These are phyloP conservation scores for Pluvianellus socialis DNA, from an alignment of 2,113 vertebrate genomes.

Conservation along the genomic window DNA sequence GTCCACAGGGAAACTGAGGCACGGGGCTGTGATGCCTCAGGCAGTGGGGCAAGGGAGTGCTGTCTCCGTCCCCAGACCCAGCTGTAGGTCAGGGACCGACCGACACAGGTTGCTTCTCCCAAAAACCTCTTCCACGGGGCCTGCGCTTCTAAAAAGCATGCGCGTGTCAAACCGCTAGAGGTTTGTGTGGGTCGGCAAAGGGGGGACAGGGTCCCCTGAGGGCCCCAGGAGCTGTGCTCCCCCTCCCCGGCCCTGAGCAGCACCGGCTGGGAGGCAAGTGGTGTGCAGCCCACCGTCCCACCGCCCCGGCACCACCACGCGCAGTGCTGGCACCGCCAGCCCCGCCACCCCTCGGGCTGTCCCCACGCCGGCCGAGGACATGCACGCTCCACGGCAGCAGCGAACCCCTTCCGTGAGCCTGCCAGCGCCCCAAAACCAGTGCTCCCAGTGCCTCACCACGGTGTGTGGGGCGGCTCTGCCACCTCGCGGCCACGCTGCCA, in stretches of 20 bases:
- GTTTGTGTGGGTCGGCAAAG: background rate
- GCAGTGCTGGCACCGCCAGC: background rate
- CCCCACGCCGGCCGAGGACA: background rate
- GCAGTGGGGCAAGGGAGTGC: accelerated
- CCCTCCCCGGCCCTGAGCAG: background rate
- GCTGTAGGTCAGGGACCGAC: background rate
- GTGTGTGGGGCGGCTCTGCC: background rate
- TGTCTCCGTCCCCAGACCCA: accelerated
- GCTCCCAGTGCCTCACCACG: background rate
- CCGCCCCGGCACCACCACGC: background rate
- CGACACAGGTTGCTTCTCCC: background rate
- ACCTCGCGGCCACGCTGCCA: background rate
- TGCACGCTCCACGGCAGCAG: background rate
- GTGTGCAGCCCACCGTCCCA: accelerated
- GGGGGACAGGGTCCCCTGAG: accelerated
- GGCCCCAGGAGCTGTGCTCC: background rate
- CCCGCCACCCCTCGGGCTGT: background rate
- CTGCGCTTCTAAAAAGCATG: background rate
- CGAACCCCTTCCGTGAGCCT: accelerated
- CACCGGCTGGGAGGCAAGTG: background rate
- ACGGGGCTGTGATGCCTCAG: background rate
- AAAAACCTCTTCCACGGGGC: background rate
- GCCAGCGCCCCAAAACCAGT: background rate
- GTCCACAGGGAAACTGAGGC: background rate
- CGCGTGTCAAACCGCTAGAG: accelerated